Evolutionary conservation across 2,888 invertebrate genomes (phyloP).

Genomic region (Hirtodrosophila alboralis): DNA sequence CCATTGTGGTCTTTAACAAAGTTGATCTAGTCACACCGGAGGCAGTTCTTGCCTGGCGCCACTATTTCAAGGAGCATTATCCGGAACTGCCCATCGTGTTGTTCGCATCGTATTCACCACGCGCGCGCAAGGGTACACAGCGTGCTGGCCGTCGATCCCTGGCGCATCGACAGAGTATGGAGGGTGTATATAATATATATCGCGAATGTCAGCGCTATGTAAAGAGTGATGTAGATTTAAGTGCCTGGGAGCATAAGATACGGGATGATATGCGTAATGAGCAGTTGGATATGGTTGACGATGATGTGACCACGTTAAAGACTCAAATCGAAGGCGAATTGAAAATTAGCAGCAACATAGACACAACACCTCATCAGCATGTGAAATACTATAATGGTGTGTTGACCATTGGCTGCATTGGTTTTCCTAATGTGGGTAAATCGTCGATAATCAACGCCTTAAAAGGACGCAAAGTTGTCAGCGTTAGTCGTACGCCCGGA

Average conservation of each 20-base stretch:
- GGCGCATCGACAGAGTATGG: conserved; percentile 78
- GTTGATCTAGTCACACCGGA: conserved; percentile 93
- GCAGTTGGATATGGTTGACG: conserved; percentile 62
- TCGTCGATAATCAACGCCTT: conserved; percentile 96
- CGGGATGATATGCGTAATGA: conserved; percentile 89
- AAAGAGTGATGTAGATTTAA: conserved; percentile 89
- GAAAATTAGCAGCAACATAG: conserved; percentile 53
- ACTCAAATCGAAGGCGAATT: conserved; percentile 44
- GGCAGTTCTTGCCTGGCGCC: conserved; percentile 94
- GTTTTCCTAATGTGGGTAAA: conserved; percentile 98
- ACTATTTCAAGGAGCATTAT: conserved; percentile 89
- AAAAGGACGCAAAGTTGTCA: conserved; percentile 96
- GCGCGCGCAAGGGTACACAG: conserved; percentile 65
- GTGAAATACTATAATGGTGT: conserved; percentile 90
- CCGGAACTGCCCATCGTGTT: conserved; percentile 90
- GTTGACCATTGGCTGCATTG: conserved; percentile 95
- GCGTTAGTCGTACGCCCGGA: conserved; percentile 96
- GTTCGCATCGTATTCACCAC: conserved; percentile 92
- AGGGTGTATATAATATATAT: conserved; percentile 91
- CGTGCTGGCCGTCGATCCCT: conserved; percentile 53
- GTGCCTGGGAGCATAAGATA: conserved; percentile 93
- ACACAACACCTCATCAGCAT: conserved; percentile 86
- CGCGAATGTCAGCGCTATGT: conserved; percentile 92
- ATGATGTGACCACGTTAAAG: conserved; percentile 27
- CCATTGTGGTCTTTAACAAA: conserved; percentile 96